Percentiles rank a stretch among this genome's conserved stretches.
These are phyloP conservation scores for Drosophila affinis DNA, from an alignment of 2,888 invertebrate species.

Conservation along the genomic window DNA sequence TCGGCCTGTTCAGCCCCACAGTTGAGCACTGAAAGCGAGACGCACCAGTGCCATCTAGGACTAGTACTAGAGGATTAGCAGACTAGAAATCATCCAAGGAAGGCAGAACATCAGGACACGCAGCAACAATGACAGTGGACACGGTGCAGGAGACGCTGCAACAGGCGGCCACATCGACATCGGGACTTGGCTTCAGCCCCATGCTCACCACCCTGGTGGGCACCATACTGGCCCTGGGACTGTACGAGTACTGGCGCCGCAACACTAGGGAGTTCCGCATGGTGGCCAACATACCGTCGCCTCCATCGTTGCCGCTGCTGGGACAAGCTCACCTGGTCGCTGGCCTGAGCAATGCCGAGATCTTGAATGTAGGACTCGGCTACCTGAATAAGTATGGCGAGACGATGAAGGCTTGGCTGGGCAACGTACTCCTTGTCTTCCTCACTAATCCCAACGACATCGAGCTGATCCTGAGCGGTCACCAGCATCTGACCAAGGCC, in stretches of 20 bases:
- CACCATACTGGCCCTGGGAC: conserved; percentile 56
- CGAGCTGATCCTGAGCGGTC: conserved; percentile 89
- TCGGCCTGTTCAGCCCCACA: conserved; percentile 28
- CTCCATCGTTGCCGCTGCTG: conserved; percentile 87
- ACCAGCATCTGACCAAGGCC: conserved; percentile 90
- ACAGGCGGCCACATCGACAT: conserved; percentile 43
- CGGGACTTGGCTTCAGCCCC: conserved; percentile 59
- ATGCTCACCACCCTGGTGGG: conserved; percentile 73
- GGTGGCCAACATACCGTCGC: conserved; percentile 89
- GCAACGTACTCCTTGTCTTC: conserved; percentile 88
- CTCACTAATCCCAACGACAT: conserved; percentile 88
- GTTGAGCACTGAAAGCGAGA: conserved; percentile 37
- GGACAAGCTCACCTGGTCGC: conserved; percentile 88
- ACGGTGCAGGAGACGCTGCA: conserved; percentile 70
- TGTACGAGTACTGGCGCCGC: conserved; percentile 84
- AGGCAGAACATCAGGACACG: not conserved
- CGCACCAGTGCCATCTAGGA: conserved; percentile 37
- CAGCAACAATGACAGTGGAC: conserved; percentile 68
- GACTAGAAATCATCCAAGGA: conserved; percentile 1
- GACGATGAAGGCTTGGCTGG: conserved; percentile 91
- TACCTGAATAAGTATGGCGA: conserved; percentile 84
- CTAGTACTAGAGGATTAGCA: conserved; percentile 3
- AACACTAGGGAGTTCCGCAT: conserved; percentile 85
- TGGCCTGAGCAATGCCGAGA: conserved; percentile 86
- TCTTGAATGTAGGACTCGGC: conserved; percentile 64